These are phyloP conservation scores for Papilio xuthus DNA, from an alignment of 1,140 invertebrate species.

Conservation along the genomic window DNA sequence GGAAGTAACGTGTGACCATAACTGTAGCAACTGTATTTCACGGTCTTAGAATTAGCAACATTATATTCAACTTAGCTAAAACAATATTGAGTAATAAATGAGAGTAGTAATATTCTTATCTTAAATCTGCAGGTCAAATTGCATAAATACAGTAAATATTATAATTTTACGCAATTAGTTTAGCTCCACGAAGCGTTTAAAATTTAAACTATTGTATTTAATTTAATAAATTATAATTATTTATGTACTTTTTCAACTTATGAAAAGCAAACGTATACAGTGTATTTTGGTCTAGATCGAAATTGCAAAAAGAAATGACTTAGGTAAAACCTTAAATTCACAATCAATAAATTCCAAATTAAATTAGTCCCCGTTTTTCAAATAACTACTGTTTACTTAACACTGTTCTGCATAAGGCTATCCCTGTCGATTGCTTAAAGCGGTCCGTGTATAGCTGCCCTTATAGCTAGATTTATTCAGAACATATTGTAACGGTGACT, in stretches of 20 bases:
- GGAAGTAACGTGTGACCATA: constrained; percentile 6
- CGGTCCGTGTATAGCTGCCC: not conserved
- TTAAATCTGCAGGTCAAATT: constrained; percentile 5
- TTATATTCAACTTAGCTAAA: not conserved
- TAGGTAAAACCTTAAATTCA: not conserved
- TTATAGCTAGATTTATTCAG: not conserved
- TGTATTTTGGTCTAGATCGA: not conserved
- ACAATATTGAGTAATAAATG: constrained; percentile 14
- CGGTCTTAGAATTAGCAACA: not conserved
- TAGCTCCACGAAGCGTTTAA: not conserved
- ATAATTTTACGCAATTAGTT: constrained; percentile 6
- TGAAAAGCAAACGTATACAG: not conserved
- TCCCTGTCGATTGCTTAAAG: not conserved
- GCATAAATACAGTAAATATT: constrained; percentile 8
- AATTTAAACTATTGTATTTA: constrained; percentile 8
- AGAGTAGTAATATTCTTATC: constrained; percentile 7
- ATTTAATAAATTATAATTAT: not conserved
- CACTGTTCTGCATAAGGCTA: not conserved
- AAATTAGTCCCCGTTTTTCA: not conserved
- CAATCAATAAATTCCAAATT: not conserved
- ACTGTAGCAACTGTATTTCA: not conserved
- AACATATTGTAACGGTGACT: not conserved
- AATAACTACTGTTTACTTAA: not conserved
- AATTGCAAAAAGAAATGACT: not conserved
- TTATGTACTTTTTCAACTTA: not conserved